A percentile compares a stretch with the other conserved stretches of the same genome.
These are phyloP conservation scores for Lepus timidus DNA, from an alignment of 2,113 vertebrate species.

Conservation along the genomic window DNA sequence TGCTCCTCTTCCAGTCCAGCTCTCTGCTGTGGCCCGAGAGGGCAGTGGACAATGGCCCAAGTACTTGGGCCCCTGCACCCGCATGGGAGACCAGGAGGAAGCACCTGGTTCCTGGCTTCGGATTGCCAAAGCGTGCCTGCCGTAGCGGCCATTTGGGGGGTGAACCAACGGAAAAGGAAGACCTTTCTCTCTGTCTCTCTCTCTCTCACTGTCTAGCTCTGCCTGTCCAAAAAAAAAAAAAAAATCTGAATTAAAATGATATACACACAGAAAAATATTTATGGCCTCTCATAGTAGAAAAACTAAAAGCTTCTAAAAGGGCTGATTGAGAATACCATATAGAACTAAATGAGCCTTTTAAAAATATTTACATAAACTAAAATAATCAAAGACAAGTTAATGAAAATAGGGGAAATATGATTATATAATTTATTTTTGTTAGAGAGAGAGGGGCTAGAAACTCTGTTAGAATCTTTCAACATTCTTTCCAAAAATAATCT, in stretches of 20 bases:
- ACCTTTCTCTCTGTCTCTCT: too few species aligned
- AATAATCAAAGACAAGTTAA: neutral
- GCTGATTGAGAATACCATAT: neutral
- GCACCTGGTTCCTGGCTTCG: too few species aligned
- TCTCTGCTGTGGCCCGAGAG: too few species aligned
- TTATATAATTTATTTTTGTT: constrained; percentile 8
- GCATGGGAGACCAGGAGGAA: too few species aligned
- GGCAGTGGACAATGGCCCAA: too few species aligned
- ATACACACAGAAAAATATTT: neutral
- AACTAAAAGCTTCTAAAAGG: neutral
- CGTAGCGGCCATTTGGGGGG: too few species aligned
- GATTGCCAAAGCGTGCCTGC: too few species aligned
- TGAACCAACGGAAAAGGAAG: too few species aligned
- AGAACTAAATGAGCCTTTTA: neutral
- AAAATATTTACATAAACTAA: constrained; percentile 28
- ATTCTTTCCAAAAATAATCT: neutral
- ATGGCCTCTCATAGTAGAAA: neutral
- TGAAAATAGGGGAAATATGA: neutral
- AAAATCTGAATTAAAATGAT: neutral
- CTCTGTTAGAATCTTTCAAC: neutral
- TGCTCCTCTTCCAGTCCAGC: too few species aligned
- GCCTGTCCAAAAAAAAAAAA: too few species aligned
- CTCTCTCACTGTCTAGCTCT: too few species aligned
- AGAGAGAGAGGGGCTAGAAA: neutral
- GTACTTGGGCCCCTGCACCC: too few species aligned